Conservation (phyloP, 2,888 invertebrate species). For the Abrostola tripartita region DNA sequence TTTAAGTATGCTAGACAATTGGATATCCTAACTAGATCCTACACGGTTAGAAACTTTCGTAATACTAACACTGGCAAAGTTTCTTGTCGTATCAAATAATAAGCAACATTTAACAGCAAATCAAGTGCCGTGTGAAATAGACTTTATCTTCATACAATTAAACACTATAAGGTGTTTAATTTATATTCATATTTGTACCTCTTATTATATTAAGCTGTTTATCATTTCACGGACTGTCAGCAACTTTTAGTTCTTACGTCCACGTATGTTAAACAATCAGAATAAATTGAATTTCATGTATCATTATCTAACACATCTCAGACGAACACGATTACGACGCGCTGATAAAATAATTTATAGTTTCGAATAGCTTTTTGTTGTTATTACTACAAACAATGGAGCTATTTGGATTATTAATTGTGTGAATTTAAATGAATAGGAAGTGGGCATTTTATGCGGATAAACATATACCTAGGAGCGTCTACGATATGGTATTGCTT, state of each 20-base stretch:
- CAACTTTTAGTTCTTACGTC: constrained; percentile 18
- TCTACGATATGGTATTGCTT: constrained; percentile 6
- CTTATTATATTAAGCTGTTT: constrained; percentile 35
- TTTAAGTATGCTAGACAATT: too few relatives aligned
- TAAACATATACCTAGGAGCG: constrained; percentile 21
- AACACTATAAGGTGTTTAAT: too few relatives aligned
- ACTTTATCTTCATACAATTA: neutral
- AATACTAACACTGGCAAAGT: too few relatives aligned
- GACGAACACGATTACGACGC: constrained; percentile 28
- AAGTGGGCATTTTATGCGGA: constrained; percentile 28
- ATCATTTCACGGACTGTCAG: constrained; percentile 56
- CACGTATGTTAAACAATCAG: constrained; percentile 17
- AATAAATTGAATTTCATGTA: constrained; percentile 49
- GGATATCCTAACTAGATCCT: too few relatives aligned
- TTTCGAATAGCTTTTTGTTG: constrained; percentile 39
- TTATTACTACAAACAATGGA: constrained; percentile 46
- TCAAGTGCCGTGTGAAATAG: neutral
- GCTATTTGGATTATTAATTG: constrained; percentile 35
- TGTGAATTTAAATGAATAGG: constrained; percentile 35
- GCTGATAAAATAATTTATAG: constrained; percentile 43
- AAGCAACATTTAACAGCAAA: neutral
- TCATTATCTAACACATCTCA: constrained; percentile 52
- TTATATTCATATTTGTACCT: constrained; percentile 39
- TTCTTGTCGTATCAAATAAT: too few relatives aligned
- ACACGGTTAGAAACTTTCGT: too few relatives aligned